Conservation (phyloP, 2,797 vertebrate species). For the Scomberomorus guttatus region DNA sequence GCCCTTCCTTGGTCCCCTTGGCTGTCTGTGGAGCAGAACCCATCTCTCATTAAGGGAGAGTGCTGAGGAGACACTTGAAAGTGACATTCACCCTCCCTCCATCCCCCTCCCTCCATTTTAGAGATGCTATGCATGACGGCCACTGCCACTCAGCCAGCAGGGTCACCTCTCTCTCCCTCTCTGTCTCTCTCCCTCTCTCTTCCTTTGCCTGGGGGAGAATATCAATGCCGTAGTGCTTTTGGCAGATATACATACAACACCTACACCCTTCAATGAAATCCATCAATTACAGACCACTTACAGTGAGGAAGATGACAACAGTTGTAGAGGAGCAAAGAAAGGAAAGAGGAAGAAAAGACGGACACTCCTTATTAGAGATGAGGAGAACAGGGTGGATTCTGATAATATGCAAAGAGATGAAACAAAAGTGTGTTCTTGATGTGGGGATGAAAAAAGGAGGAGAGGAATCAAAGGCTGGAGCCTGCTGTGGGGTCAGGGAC, state of each 20-base stretch:
- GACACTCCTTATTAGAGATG: conserved; percentile 89
- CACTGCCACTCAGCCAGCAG: conserved; percentile 87
- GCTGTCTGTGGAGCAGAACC: conserved; percentile 88
- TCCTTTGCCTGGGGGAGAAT: conserved; percentile 85
- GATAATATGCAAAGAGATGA: conserved; percentile 93
- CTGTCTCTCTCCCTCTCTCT: conserved; percentile 72
- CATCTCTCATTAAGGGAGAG: conserved; percentile 90
- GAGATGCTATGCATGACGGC: conserved; percentile 87
- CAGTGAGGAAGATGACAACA: conserved; percentile 82
- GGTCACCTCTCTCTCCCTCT: conserved; percentile 82
- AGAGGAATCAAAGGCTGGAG: conserved; percentile 94
- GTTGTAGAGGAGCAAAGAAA: conserved; percentile 77
- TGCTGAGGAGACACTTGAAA: conserved; percentile 88
- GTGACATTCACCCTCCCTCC: conserved; percentile 86
- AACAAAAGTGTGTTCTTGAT: conserved; percentile 90
- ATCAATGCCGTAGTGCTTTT: conserved; percentile 92
- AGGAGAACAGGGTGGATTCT: conserved; percentile 87
- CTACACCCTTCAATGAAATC: conserved; percentile 80
- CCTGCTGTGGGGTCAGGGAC: conserved; percentile 94
- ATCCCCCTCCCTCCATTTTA: conserved; percentile 75
- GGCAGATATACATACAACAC: conserved; percentile 85
- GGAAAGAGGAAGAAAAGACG: conserved; percentile 77
- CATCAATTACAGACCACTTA: conserved; percentile 93
- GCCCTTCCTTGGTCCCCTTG: conserved; percentile 86
- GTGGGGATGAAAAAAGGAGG: conserved; percentile 87